Base-by-base conservation (phyloP, 2,113 vertebrate genomes). In the Callorhinus ursinus region DNA sequence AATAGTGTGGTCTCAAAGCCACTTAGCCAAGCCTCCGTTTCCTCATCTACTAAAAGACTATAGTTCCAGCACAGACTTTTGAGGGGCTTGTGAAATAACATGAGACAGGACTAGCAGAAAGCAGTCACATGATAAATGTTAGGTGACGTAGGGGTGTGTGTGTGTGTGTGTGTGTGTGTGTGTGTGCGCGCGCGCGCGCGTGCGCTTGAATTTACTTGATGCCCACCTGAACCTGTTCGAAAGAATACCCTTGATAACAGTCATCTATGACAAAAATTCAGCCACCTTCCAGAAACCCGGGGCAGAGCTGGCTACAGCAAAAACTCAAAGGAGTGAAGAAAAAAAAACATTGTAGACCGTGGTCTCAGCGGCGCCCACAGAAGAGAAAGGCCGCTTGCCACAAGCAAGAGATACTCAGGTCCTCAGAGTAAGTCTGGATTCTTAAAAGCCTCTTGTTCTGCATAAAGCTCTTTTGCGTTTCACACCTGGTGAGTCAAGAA, bases 381-480 rank as follows among this genome's bases (percentile, higher is more conserved):
- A 72, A 61, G 76, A 72, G 63, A 94, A 49, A 42, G 24, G n/a
- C 10, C 51, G 28, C 51, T n/a, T 7, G 67, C 46, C 42, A 92
- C 24, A 93, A 92, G 46, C 80, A 76, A 55, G 76, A 71, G 69
- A 22, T 65, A 26, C 46, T 15, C 33, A 71, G 12, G 72, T 82
- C 26, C 36, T 86, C 33, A 26, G 74, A 49, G 46, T 19, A 76
- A 51, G 67, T 93, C 36, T 88, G 83, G 79, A 76, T 83, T 69
- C 90, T 88, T 61, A 82, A 91, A 86, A 21, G 49, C 63, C 86
- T 95, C 55, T 81, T 61, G 67, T 49, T 97, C 77, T 86, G 53
- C 88, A 83, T 67, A 79, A 88, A 97, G n/a, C n/a, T 90, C 65
- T 72, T 97, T 63, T 89, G 82, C 89, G 93, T 93, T 93, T 94